Conservation (phyloP, 2,797 vertebrate genomes). For the Hybognathus amarus region DNA sequence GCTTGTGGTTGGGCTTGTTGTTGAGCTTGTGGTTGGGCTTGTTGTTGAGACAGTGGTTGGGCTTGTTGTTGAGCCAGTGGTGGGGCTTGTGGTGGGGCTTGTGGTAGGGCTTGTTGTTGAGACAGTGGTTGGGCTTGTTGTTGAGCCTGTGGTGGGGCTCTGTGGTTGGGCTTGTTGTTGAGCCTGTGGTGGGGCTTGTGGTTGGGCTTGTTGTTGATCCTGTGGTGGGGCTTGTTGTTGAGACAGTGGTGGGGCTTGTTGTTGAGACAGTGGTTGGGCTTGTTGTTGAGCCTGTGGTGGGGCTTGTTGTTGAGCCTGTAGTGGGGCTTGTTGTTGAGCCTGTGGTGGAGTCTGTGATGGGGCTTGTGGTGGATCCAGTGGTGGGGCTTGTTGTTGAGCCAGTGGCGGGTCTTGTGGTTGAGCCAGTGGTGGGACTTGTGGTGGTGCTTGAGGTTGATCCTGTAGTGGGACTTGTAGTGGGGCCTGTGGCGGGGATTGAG, state of each 20-base stretch:
- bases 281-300: rapidly evolving
- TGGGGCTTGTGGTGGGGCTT: rapidly evolving
- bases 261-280: rapidly evolving
- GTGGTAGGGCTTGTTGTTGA: rapidly evolving
- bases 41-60: too few relatives aligned
- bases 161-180: rapidly evolving
- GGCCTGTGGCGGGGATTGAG: rapidly evolving
- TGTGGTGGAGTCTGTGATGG: rapidly evolving
- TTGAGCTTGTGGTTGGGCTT: rapidly evolving
- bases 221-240: rapidly evolving
- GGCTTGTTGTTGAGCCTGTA: rapidly evolving
- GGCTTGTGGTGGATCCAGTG: rapidly evolving
- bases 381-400: rapidly evolving
- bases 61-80: rapidly evolving
- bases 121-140: rapidly evolving
- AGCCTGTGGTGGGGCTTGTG: rapidly evolving
- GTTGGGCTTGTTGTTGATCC: rapidly evolving
- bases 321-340: rapidly evolving
- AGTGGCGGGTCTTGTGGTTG: rapidly evolving
- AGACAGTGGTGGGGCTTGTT: rapidly evolving
- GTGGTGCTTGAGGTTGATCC: rapidly evolving
- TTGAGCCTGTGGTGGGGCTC: rapidly evolving
- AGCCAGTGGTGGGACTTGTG: neutral
- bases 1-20: rapidly evolving
- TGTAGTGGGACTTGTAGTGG: neutral